Evolutionary conservation across 2,113 vertebrate species (phyloP), one percentile per base, ranked within the genome.

Genomic region (Tor tambroides): DNA sequence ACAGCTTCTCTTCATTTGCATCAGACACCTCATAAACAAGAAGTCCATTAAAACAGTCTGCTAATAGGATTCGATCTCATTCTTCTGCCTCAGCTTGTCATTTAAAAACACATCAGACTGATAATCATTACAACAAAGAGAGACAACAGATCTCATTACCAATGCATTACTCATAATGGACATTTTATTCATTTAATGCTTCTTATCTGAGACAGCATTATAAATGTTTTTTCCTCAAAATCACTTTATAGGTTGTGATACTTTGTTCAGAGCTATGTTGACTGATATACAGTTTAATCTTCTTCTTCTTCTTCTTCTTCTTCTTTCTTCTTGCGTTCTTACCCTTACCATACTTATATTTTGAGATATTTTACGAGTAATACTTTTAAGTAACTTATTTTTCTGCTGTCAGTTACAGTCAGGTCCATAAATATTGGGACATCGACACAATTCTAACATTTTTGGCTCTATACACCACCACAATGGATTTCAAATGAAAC

Each of bases 1-100:
- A 71, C 49, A 65, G 61, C 61, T 51, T 67, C 83, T 19, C 82
- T 61, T 80, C 77, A 87, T 84, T 65, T 74, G 43, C 75, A 54
- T 54, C 17, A 80, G 51, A 85, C 56, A 26, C 41, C 54, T 80
- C 46, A 76, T 80, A 86, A 89, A 89, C 71, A 79, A 84, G 26
- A 71, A 23, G 65, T 83, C 80, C 38, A 72, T 84, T 80, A 80
- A 41, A 74, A 59, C 69, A 61, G 19, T 81, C 43, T 14, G 19
- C 32, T 49, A 83, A 71, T 41, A 54, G 32, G 65, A 32, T 38
- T 65, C 49, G 65, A 23, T 21, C 43, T 67, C 59, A 69, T 76
- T 82, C 28, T 63, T 76, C 46, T 72, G 84, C 41, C 71, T 28
- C 69, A n/a, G 63, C 30, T 65, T 78, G 75, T 86, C 79, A 49